Conservation (phyloP, 2,888 invertebrate genomes). For the Azorinus chamasolen region DNA sequence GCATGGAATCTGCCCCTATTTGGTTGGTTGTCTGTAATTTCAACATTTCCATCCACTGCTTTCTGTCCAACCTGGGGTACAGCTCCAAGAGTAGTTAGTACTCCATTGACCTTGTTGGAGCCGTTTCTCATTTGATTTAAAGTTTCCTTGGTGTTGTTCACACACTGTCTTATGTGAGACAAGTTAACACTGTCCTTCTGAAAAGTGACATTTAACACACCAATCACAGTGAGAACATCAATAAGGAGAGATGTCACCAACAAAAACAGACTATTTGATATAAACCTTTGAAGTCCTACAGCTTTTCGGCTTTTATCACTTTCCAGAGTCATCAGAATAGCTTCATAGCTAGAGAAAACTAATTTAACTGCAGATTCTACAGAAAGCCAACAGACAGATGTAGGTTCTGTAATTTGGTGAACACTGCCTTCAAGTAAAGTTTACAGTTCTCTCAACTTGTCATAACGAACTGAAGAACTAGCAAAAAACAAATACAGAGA, state of each 20-base stretch:
- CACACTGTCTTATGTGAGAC: conserved; percentile 38
- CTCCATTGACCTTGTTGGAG: no score
- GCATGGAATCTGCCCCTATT: conserved; percentile 3
- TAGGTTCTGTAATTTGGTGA: conserved; percentile 36
- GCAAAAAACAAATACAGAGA: conserved; percentile 39
- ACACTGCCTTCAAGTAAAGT: conserved; percentile 26
- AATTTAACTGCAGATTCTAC: conserved; percentile 50
- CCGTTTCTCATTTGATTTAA: conserved; percentile 23
- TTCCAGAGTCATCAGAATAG: conserved; percentile 19
- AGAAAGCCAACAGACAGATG: conserved; percentile 50
- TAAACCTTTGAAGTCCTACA: conserved; percentile 20
- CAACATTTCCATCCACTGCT: no score
- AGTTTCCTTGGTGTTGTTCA: conserved; percentile 34
- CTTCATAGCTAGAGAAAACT: conserved; percentile 11
- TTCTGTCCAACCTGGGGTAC: no score
- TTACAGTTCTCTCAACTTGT: conserved; percentile 51
- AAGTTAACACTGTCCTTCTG: conserved; percentile 48
- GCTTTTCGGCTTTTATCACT: conserved; percentile 43
- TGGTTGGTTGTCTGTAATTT: not conserved
- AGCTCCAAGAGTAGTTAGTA: no score
- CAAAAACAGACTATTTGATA: conserved; percentile 16
- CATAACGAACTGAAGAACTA: conserved; percentile 41
- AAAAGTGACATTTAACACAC: conserved; percentile 41
- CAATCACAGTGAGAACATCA: conserved; percentile 41
- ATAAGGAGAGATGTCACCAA: conserved; percentile 38